Evolutionary conservation across 2,888 invertebrate genomes (phyloP).

Genomic region (Adelphocoris suturalis): DNA sequence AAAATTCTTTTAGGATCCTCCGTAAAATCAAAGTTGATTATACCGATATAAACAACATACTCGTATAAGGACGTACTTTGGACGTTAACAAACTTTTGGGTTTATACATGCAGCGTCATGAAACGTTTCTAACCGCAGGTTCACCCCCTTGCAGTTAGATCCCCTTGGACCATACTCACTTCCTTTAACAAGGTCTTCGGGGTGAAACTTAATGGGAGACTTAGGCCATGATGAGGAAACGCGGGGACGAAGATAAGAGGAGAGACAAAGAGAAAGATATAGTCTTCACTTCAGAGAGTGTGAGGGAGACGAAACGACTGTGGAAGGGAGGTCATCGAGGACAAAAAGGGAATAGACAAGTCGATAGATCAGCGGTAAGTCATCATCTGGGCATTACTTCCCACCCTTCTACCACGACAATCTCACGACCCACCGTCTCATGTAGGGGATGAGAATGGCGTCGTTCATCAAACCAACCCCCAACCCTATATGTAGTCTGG

Average conservation of each 20-base stretch:
- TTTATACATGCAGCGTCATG: no score
- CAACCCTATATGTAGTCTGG: background rate
- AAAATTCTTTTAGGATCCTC: no score
- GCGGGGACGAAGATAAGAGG: background rate
- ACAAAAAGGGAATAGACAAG: background rate
- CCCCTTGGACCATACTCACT: background rate
- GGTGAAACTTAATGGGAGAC: background rate
- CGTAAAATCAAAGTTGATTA: no score
- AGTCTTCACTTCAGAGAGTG: background rate
- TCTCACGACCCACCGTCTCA: background rate
- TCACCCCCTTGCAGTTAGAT: background rate
- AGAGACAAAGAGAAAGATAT: background rate
- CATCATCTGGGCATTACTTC: conserved; percentile 50
- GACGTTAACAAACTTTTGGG: no score
- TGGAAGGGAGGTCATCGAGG: background rate
- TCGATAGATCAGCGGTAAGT: conserved; percentile 48
- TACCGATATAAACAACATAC: no score
- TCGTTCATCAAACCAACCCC: conserved; percentile 19
- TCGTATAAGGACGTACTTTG: no score
- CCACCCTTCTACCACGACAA: background rate
- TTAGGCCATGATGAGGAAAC: background rate
- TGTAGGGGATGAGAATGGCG: conserved; percentile 3
- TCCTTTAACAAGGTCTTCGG: background rate
- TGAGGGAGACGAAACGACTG: background rate
- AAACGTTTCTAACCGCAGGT: background rate